These are phyloP conservation scores for Spodoptera picta DNA, from an alignment of 2,888 invertebrate species.

Conservation along the genomic window DNA sequence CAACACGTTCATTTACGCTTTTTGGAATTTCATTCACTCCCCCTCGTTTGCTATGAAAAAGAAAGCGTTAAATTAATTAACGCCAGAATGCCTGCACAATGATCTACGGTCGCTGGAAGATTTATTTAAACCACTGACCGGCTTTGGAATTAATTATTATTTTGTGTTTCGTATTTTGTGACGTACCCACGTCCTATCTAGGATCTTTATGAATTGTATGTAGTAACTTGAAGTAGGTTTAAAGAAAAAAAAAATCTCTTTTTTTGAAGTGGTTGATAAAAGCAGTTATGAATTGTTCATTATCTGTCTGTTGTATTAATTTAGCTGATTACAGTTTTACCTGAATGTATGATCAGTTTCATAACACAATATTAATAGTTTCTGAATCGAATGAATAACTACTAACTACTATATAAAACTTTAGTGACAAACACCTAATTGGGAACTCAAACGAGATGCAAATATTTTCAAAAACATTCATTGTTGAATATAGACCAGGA, in stretches of 20 bases:
- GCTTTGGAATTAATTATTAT: slow-evolving; percentile 55
- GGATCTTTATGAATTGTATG: slow-evolving; percentile 11
- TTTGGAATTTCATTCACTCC: slow-evolving; percentile 84
- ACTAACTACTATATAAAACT: neutral
- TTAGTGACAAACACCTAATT: neutral
- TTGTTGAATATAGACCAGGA: slow-evolving; percentile 52
- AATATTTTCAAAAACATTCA: slow-evolving; percentile 56
- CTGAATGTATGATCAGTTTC: slow-evolving; percentile 2
- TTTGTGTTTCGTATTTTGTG: slow-evolving; percentile 36
- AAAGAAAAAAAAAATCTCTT: too few species aligned
- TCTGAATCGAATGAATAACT: too few species aligned
- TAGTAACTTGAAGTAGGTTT: too few species aligned
- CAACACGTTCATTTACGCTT: slow-evolving; percentile 80
- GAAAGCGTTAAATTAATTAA: slow-evolving; percentile 84
- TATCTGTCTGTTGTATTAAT: slow-evolving; percentile 19
- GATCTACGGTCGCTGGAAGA: slow-evolving; percentile 74
- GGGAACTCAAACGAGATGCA: slow-evolving; percentile 35
- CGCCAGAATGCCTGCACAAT: slow-evolving; percentile 75
- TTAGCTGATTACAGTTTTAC: slow-evolving; percentile 20
- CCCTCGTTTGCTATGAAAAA: slow-evolving; percentile 77
- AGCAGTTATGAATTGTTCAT: slow-evolving; percentile 1
- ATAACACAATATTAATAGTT: too few species aligned
- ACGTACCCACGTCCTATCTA: slow-evolving; percentile 21
- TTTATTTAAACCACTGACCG: slow-evolving; percentile 60
- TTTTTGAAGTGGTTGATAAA: too few species aligned